Percentiles rank a stretch among this genome's conserved stretches.
Conservation (phyloP, 2,888 invertebrate genomes). For the Meteorus cinctellus region DNA sequence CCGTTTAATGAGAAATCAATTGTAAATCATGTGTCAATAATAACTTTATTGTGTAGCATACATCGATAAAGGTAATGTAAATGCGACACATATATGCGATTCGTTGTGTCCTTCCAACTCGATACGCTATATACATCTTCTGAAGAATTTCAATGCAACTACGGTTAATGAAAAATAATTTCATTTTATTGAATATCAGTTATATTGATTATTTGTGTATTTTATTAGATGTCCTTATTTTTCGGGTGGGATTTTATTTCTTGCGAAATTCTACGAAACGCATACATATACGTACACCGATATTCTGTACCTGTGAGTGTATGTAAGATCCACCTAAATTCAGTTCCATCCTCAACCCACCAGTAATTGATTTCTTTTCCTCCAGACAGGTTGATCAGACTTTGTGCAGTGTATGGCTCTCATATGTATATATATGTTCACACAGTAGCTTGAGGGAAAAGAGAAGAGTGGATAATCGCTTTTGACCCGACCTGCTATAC, state of each 20-base stretch:
- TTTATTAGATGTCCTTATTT: too few relatives aligned
- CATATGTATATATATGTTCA: not conserved
- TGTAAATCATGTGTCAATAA: not conserved
- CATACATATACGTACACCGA: not conserved
- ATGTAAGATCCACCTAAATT: constrained; percentile 16
- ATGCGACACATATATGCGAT: too few relatives aligned
- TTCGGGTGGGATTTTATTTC: too few relatives aligned
- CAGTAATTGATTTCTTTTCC: constrained; percentile 19
- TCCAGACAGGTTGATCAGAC: constrained; percentile 35
- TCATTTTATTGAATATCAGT: too few relatives aligned
- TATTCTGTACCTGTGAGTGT: not conserved
- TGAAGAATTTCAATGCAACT: too few relatives aligned
- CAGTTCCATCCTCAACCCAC: constrained; percentile 16
- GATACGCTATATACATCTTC: too few relatives aligned
- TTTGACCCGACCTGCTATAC: constrained; percentile 56
- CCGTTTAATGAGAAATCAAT: too few relatives aligned
- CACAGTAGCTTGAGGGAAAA: constrained; percentile 14
- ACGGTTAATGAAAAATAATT: too few relatives aligned
- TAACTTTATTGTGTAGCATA: too few relatives aligned
- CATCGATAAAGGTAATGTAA: too few relatives aligned
- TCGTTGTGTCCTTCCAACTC: too few relatives aligned
- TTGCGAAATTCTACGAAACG: not conserved
- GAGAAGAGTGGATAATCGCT: constrained; percentile 48
- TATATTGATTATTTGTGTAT: too few relatives aligned
- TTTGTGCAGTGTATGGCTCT: not conserved